Conservation (phyloP, 2,797 vertebrate genomes). For the Champsocephalus gunnari region DNA sequence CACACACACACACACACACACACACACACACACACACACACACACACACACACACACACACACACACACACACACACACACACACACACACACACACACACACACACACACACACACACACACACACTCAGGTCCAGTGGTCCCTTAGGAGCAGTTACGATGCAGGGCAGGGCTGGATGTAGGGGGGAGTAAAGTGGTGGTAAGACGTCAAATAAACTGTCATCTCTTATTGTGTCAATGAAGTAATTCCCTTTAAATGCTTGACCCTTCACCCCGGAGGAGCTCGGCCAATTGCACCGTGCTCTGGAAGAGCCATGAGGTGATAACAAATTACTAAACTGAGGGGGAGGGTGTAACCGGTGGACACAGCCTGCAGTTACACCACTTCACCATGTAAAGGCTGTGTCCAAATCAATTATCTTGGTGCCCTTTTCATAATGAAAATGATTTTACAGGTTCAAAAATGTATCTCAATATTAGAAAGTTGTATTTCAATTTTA, state of each 20-base stretch:
- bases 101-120: constrained; percentile 30
- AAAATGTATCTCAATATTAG: not conserved
- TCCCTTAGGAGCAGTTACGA: constrained; percentile 80
- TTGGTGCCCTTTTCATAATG: not conserved
- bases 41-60: not conserved
- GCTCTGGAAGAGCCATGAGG: constrained; percentile 65
- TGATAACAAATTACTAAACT: constrained; percentile 75
- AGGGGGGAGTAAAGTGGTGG: constrained; percentile 73
- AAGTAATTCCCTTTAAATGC: constrained; percentile 87
- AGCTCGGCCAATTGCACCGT: constrained; percentile 72
- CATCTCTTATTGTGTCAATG: constrained; percentile 88
- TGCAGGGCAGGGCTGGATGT: constrained; percentile 75
- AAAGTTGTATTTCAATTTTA: not conserved
- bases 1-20: not conserved
- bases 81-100: constrained; percentile 13
- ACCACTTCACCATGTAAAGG: constrained; percentile 42
- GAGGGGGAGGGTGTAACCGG: constrained; percentile 1
- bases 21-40: constrained; percentile 8
- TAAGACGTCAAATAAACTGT: constrained; percentile 86
- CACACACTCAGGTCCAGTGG: constrained; percentile 28
- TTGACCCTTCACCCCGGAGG: constrained; percentile 76
- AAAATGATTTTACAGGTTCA: not conserved
- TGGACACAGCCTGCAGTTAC: constrained; percentile 18
- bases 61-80: constrained; percentile 11
- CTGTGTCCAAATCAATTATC: constrained; percentile 42